Evolutionary conservation across 2,888 invertebrate genomes (phyloP).

Genomic region (Tortrix viridana): DNA sequence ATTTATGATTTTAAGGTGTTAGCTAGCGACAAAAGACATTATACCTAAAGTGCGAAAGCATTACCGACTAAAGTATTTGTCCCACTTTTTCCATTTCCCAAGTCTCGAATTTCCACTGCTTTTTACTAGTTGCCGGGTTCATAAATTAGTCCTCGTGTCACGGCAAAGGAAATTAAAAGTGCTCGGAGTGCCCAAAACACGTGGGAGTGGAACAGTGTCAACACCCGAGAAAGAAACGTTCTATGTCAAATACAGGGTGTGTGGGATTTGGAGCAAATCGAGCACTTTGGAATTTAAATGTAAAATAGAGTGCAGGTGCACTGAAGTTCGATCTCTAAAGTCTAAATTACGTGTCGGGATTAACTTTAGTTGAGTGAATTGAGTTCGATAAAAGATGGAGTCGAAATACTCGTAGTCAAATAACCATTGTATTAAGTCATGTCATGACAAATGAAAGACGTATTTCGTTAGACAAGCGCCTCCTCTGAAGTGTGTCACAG

Average conservation of each 20-base stretch:
- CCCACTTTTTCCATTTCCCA: constrained; percentile 5
- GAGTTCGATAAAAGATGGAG: neutral
- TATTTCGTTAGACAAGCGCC: no score
- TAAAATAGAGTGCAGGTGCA: neutral
- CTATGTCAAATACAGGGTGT: neutral
- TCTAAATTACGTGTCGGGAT: neutral
- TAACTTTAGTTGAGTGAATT: neutral
- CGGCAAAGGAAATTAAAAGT: constrained; percentile 32
- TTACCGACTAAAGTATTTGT: neutral
- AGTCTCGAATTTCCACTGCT: neutral
- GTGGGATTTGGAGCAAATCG: neutral
- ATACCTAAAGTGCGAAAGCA: neutral
- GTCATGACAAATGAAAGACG: no score
- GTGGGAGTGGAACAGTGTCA: constrained; percentile 23
- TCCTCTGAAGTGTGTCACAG: no score
- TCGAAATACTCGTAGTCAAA: no score
- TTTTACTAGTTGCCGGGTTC: constrained; percentile 5
- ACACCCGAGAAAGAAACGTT: constrained; percentile 1
- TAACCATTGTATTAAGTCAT: no score
- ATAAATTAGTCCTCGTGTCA: constrained; percentile 28
- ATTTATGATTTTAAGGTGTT: neutral
- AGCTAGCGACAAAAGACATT: no score
- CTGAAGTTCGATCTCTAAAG: neutral
- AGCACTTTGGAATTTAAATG: neutral
- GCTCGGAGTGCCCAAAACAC: constrained; percentile 26